Evolutionary conservation across 2,888 invertebrate genomes (phyloP).

Genomic region (Habrosyne pyritoides): DNA sequence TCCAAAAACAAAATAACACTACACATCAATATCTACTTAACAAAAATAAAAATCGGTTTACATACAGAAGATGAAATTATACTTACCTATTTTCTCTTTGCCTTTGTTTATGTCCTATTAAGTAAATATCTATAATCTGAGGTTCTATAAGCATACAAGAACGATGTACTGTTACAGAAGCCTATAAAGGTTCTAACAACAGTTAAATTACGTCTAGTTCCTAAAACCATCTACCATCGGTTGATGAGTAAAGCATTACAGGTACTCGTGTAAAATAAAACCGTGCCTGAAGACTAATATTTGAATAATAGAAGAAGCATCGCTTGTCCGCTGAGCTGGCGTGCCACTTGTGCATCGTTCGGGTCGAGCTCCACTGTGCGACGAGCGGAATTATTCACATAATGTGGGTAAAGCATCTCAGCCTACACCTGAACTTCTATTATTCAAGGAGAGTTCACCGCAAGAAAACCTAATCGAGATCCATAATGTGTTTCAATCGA

Average conservation of each 20-base stretch:
- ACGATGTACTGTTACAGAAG: no score
- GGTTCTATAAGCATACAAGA: no score
- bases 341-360: constrained; percentile 25
- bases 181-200: background rate
- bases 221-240: constrained; percentile 10
- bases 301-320: constrained; percentile 37
- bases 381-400: constrained; percentile 10
- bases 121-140: no score
- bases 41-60: no score
- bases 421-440: background rate
- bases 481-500: background rate
- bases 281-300: constrained; percentile 45
- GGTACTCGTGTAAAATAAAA: constrained; percentile 34
- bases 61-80: no score
- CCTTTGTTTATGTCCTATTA: no score
- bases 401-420: background rate
- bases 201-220: background rate
- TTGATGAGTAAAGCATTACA: constrained; percentile 20
- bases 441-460: background rate
- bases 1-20: no score
- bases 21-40: no score
- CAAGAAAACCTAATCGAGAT: background rate
- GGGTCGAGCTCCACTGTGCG: constrained; percentile 7
- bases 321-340: constrained; percentile 26
- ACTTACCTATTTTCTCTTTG: no score